Percentiles rank a stretch among this genome's conserved stretches.
phyloP scores from a whole-genome alignment of 2,888 invertebrate species.

The Stenichneumon culpator region DNA sequence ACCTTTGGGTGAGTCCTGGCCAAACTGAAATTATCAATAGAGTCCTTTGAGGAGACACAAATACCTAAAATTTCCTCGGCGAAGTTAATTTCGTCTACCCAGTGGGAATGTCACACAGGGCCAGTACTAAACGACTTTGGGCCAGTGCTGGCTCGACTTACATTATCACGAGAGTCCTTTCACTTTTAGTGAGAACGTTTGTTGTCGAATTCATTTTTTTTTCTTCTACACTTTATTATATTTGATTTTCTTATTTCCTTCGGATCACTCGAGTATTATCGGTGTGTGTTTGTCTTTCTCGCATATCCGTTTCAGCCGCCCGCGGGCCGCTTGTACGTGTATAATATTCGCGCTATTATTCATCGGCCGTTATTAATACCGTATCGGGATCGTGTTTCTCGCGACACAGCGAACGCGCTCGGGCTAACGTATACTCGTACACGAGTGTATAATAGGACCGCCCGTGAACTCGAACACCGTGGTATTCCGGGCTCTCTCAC shows the following conservation, averaged over 20 bases:
- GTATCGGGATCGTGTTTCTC: slow-evolving; percentile 69
- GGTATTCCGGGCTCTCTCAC: slow-evolving; percentile 42
- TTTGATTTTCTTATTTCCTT: slow-evolving; percentile 11
- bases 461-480: slow-evolving; percentile 72
- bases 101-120: no score
- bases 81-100: background rate
- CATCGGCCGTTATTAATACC: slow-evolving; percentile 70
- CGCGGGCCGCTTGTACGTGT: slow-evolving; percentile 52
- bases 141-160: no score
- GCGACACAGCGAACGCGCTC: slow-evolving; percentile 52
- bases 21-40: no score
- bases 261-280: slow-evolving; percentile 9
- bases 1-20: no score
- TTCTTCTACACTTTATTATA: background rate
- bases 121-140: no score
- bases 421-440: slow-evolving; percentile 53
- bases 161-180: no score
- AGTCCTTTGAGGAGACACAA: background rate
- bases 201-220: background rate
- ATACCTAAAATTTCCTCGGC: background rate
- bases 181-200: background rate
- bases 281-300: slow-evolving; percentile 22
- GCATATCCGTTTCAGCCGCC: slow-evolving; percentile 18
- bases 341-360: slow-evolving; percentile 65
- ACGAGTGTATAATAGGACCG: slow-evolving; percentile 69